Conservation (phyloP, 1,140 invertebrate species). For the Calliphora vicina region DNA sequence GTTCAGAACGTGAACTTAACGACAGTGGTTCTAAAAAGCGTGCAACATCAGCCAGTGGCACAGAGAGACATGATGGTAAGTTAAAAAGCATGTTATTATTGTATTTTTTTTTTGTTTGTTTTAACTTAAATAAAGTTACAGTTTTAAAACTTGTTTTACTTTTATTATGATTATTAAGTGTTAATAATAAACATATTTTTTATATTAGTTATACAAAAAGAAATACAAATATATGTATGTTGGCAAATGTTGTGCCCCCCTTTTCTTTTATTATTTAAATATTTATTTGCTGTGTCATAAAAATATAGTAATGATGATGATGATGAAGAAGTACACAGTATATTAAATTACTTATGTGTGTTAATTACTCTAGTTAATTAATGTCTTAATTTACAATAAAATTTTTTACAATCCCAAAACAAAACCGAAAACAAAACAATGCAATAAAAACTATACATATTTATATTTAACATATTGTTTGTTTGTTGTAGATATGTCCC, state of each 20-base stretch:
- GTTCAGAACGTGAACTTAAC: slow-evolving; percentile 80
- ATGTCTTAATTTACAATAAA: slow-evolving; percentile 20
- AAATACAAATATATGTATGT: not conserved
- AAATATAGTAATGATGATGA: not conserved
- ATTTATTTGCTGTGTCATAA: slow-evolving; percentile 6
- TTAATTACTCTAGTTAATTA: slow-evolving; percentile 16
- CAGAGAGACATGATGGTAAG: slow-evolving; percentile 77
- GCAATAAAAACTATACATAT: not conserved
- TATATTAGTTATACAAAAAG: not conserved
- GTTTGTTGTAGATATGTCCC: not conserved
- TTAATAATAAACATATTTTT: slow-evolving; percentile 3
- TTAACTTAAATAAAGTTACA: not conserved
- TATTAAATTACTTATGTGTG: slow-evolving; percentile 2
- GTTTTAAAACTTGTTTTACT: not conserved
- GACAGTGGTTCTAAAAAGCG: slow-evolving; percentile 83
- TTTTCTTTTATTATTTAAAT: not conserved
- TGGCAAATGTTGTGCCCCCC: not conserved
- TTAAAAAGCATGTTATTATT: slow-evolving; percentile 19
- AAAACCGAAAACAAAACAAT: not conserved
- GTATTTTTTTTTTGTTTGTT: not conserved
- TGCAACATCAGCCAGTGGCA: slow-evolving; percentile 76
- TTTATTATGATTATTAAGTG: not conserved
- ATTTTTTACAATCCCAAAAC: not conserved
- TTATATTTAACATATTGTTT: not conserved
- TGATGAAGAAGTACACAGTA: not conserved